Base-by-base conservation (phyloP, 2,888 invertebrate genomes). In the Drosophila peninsularis region DNA sequence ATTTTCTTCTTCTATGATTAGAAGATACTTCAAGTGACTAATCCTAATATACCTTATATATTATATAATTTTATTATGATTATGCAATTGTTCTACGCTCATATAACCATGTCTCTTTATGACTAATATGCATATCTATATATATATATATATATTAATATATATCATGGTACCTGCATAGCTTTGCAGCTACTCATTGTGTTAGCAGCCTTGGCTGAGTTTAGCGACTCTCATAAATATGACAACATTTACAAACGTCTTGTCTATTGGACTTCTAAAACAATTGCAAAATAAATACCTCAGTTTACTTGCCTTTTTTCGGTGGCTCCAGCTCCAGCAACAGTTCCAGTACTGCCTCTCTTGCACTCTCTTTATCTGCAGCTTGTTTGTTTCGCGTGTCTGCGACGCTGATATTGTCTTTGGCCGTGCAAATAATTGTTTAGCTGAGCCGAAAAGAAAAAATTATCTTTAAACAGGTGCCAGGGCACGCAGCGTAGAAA, bases 391-490 rank as follows among this genome's bases (percentile, higher is more conserved):
- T 62, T 63, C 55, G 64, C 67, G 72, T 80, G 71, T 70, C 67
- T 41, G 13, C 37, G 41, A 27, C 27, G 30, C 54, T 37, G 32
- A 62, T 55, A 55, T 65, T 61, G 37, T 56, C 37, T 67, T 61
- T 49, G 30, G 44, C 39, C 45, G 52, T 57, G 62, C 72, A 75
- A 78, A 78, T 78, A 78, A 78, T 82, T 71, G 70, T 34, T 57
- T 78, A 84, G 72, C 72, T 70, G 69, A 66, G 67, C 41, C 21
- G 13, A 52, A 52, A 36, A 37, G 7, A 37, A 41, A 41, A 14
- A 37, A 54, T 61, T 69, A 72, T 72, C 72, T 80, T 84, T 82
- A 49, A 80, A 80, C 82, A 87, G 84, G 62, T 82, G 80, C 36
- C 27, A 24, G 13, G 21, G 45, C 27, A n/a, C 21, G 24, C 45